Evolutionary conservation across 2,888 invertebrate species (phyloP).

Genomic region (Phania funesta): DNA sequence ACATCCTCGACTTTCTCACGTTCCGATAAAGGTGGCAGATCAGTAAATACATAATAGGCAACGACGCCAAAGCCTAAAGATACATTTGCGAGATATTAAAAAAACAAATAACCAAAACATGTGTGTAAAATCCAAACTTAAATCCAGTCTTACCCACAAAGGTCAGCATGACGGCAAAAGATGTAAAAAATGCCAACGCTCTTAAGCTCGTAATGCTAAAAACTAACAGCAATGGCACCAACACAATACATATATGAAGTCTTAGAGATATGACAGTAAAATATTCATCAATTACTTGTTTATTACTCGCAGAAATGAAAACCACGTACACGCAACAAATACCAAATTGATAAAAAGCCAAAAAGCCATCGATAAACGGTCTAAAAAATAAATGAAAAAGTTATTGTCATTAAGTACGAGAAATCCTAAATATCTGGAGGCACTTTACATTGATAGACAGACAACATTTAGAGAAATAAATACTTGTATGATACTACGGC

Average conservation of each 20-base stretch:
- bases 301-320: conserved; percentile 92
- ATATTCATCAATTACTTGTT: conserved; percentile 87
- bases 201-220: not conserved
- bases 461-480: too few relatives aligned
- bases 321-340: conserved; percentile 99
- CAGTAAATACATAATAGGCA: not conserved
- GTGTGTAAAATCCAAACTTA: not conserved
- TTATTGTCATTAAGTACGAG: too few relatives aligned
- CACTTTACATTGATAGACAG: too few relatives aligned
- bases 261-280: conserved; percentile 81
- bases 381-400: conserved; percentile 79
- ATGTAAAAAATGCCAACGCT: not conserved
- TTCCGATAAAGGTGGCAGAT: not conserved
- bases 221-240: not conserved
- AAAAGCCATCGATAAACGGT: conserved; percentile 88
- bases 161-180: not conserved
- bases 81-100: too few relatives aligned
- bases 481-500: too few relatives aligned
- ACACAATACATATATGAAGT: conserved; percentile 74
- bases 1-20: conserved; percentile 80
- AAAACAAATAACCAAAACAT: not conserved
- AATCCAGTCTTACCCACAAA: not conserved
- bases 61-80: not conserved
- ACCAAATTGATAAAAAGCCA: conserved; percentile 95
- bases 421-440: too few relatives aligned